Percentiles rank a stretch among this genome's conserved stretches.
Evolutionary conservation across 2,797 vertebrate genomes (phyloP).

Genomic region (Sebastes elongatus): DNA sequence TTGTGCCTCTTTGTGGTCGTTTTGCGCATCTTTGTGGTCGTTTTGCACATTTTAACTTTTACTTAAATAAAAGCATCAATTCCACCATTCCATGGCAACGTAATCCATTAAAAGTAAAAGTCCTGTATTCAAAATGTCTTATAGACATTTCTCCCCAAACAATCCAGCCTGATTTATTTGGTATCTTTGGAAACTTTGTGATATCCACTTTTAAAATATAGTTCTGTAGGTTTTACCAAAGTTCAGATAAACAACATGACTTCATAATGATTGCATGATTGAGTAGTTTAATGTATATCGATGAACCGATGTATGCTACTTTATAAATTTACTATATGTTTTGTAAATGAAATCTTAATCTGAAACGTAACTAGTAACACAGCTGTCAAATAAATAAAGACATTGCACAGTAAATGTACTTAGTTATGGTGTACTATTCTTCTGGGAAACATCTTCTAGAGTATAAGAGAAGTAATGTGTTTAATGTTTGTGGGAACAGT

Average conservation of each 20-base stretch:
- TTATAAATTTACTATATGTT: not conserved
- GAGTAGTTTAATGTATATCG: not conserved
- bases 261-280: not conserved
- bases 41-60: no score
- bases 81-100: not conserved
- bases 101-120: not conserved
- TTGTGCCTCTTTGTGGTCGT: no score
- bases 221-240: not conserved
- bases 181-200: not conserved
- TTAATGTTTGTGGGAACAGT: not conserved
- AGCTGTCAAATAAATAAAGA: not conserved
- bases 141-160: not conserved
- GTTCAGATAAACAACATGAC: not conserved
- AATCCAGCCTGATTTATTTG: not conserved
- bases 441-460: not conserved
- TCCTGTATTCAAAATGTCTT: not conserved
- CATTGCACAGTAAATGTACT: not conserved
- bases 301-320: not conserved
- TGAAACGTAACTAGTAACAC: no score
- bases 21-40: no score
- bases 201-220: not conserved
- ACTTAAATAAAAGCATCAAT: not conserved
- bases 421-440: not conserved
- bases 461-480: not conserved
- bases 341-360: not conserved